These are phyloP conservation scores for Pseudoips prasinana DNA, from an alignment of 2,888 invertebrate genomes.

Conservation along the genomic window DNA sequence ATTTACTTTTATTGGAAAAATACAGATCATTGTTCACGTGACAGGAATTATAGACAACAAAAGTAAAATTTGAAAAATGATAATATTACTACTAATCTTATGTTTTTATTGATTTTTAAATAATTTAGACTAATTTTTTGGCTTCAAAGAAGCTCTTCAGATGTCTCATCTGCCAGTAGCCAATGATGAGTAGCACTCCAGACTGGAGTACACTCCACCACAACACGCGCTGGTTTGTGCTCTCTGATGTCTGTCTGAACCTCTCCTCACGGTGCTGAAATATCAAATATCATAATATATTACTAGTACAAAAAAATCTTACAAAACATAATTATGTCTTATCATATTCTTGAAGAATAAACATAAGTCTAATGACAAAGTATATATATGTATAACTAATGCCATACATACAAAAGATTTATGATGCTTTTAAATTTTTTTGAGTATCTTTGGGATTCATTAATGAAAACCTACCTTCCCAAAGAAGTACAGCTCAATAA, in stretches of 20 bases:
- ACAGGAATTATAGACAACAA: constrained; percentile 34
- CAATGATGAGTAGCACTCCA: constrained; percentile 93
- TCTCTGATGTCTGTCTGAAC: constrained; percentile 98
- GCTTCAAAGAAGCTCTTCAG: constrained; percentile 99
- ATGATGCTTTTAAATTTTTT: too few relatives aligned
- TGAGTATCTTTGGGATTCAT: too few relatives aligned
- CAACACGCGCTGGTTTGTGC: constrained; percentile 96
- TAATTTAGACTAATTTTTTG: constrained; percentile 94
- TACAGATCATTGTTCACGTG: constrained; percentile 50
- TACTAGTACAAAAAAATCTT: too few relatives aligned
- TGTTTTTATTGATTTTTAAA: constrained; percentile 15
- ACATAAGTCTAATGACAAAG: too few relatives aligned
- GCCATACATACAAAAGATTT: too few relatives aligned
- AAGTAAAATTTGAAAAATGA: constrained; percentile 28
- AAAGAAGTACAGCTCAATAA: too few relatives aligned
- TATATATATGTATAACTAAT: too few relatives aligned
- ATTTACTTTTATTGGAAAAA: constrained; percentile 56
- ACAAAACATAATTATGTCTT: too few relatives aligned
- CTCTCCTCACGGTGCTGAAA: constrained; percentile 97
- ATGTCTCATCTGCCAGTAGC: constrained; percentile 99
- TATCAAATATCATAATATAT: too few relatives aligned
- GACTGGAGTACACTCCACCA: constrained; percentile 99
- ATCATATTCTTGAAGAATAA: too few relatives aligned
- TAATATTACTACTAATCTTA: constrained; percentile 25
- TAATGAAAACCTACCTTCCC: too few relatives aligned